Conservation (phyloP, 2,888 invertebrate genomes). For the Pollenia griseotomentosa region DNA sequence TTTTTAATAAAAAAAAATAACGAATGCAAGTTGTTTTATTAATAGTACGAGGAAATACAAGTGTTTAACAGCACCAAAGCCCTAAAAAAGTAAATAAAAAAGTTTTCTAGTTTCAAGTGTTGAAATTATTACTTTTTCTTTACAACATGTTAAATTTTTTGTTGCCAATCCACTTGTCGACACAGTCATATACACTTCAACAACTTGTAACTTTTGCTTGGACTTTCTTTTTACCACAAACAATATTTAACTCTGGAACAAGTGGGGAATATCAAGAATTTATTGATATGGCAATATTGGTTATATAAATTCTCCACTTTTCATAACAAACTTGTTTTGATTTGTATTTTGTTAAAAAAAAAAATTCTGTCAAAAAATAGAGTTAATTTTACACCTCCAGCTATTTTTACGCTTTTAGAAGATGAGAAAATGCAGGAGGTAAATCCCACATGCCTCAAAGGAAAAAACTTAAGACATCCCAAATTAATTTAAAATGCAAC, state of each 20-base stretch:
- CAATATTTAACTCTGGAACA: neutral
- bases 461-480: too few relatives aligned
- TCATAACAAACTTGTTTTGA: neutral
- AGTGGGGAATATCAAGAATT: neutral
- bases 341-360: too few relatives aligned
- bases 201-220: conserved; percentile 9
- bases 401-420: too few relatives aligned
- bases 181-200: conserved; percentile 34
- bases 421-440: too few relatives aligned
- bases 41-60: conserved; percentile 8
- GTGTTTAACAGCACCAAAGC: conserved; percentile 22
- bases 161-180: conserved; percentile 40
- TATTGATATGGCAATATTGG: neutral
- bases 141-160: conserved; percentile 29
- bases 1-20: too few relatives aligned
- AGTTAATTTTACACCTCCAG: too few relatives aligned
- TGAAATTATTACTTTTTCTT: conserved; percentile 28
- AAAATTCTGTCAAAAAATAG: too few relatives aligned
- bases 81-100: conserved; percentile 4
- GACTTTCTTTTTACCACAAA: neutral
- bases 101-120: conserved; percentile 48
- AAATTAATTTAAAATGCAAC: too few relatives aligned
- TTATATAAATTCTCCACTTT: neutral
- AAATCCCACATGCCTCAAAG: too few relatives aligned
- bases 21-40: conserved; percentile 2